Evolutionary conservation across 1,140 invertebrate genomes (phyloP), one percentile per base, ranked within the genome.

Genomic region (Oryzaephilus surinamensis): DNA sequence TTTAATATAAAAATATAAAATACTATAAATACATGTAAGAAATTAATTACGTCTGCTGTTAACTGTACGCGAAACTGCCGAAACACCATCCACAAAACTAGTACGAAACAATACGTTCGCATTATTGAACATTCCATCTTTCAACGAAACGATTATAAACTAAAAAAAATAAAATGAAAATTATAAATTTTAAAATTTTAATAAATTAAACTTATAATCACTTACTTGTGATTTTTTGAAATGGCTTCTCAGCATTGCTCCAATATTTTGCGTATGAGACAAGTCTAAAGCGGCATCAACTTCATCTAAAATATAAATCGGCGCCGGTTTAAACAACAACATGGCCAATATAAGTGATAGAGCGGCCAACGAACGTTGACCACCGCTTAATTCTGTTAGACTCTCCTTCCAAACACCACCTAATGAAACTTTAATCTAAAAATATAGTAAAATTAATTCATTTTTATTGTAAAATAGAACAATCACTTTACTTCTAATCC

Each of bases 101-200:
- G 96, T 98, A 35, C 85, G 82, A 67, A 93, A 99, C 12, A 99
- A 62, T 16, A 99, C 93, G 68, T 99, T 99, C 0, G 97, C 96
- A 69, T 99, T 97, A 61, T 91, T 95, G 64, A 98, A 99, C 88
- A 99, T 97, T 16, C 96, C 96, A 66, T 99, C 93, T 64, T 99
- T 99, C 8, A 99, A 71, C 0, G 96, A 99, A 0, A 99, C 97
- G 41, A 99, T 83, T 50, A 99, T 91, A 63, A 99, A 99, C 79
- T 99, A 74, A 29, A 78, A 69, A 23, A 14, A 29, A 31, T 8
- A 7, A 13, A 27, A 19, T 26, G 13, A 35, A 29, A 41, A 33
- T 14, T 17, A 42, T 26, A 7, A 43, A 29, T 39, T 18, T 6
- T 17, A 17, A 16, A 0, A 32, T 10, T 18, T 12, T 13, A 32